Conservation (phyloP, 1,140 invertebrate species). For the Paraescarpia echinospica region DNA sequence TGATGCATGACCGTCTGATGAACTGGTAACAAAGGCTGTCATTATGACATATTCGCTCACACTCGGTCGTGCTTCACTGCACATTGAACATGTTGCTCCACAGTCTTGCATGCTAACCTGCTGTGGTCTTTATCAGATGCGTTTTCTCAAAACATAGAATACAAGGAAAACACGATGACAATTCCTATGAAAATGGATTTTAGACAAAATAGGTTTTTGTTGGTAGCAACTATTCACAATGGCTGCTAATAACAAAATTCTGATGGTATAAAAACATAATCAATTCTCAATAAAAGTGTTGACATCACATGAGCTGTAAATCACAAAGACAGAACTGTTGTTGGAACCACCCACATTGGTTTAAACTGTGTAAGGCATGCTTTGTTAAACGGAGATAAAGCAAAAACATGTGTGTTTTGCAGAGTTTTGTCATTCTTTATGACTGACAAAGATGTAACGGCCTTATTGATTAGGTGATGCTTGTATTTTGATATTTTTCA, state of each 20-base stretch:
- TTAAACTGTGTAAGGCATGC: too few relatives aligned
- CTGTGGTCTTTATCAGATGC: not conserved
- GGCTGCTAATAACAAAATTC: not conserved
- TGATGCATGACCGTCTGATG: not conserved
- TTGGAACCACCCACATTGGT: too few relatives aligned
- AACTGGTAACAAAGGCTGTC: not conserved
- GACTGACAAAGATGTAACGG: too few relatives aligned
- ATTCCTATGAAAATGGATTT: too few relatives aligned
- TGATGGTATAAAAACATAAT: not conserved
- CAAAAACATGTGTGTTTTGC: too few relatives aligned
- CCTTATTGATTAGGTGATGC: not conserved
- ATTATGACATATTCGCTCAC: not conserved
- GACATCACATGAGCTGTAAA: not conserved
- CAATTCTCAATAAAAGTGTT: not conserved
- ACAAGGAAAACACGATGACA: not conserved
- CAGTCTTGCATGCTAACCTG: not conserved
- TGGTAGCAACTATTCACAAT: not conserved
- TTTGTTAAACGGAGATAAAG: too few relatives aligned
- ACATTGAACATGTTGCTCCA: not conserved
- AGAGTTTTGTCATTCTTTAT: too few relatives aligned
- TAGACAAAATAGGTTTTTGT: too few relatives aligned
- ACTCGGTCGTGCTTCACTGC: not conserved
- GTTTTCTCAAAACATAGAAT: not conserved
- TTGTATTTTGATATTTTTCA: not conserved
- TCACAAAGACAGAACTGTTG: not conserved